Evolutionary conservation across 2,113 vertebrate genomes (phyloP), one percentile per base, ranked within the genome.

Genomic region (Sylvilagus bachmani): DNA sequence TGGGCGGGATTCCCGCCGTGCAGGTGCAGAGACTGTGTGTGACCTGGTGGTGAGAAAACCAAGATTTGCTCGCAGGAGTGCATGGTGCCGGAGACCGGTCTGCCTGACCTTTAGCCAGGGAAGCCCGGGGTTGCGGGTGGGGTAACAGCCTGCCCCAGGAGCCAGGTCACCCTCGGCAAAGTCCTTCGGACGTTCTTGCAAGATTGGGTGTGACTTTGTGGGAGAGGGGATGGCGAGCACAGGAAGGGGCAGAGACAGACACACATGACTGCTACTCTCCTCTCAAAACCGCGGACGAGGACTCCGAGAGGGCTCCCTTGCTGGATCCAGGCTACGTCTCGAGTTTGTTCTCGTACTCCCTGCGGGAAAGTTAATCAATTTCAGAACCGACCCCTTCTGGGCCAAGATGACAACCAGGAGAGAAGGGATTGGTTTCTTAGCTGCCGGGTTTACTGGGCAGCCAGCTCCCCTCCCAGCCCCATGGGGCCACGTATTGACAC

Each of bases 401-500:
- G 79, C 86, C 31, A 27, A 58, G 78, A 96, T 93, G 92, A 94
- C 96, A 95, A 86, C 66, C n/a, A 27, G 92, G 94, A 79, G 44
- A 85, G 88, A 91, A 90, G 78, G 94, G 81, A 77, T 71, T 58
- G 83, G 49, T 66, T 93, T 95, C 86, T 94, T 73, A 96, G 96
- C 74, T 84, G 70, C 75, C 74, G 80, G 95, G 81, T 93, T 84
- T 95, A 53, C 75, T 93, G 73, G 0, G 2, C 6, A 38, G 55
- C 44, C 6, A 38, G 33, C 12, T n/a, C 55, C 8, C 55, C 19
- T 33, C n/a, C 73, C 44, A 49, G 51, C 51, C 78, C 86, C 1
- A 25, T 0, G 16, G 88, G 70, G 22, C 49, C 27, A 6, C 0
- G 62, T 86, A 22, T 38, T 95, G 29, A 2, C 88, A 21, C 0